Conservation (phyloP, 2,113 vertebrate species). For the Nymphicus hollandicus region DNA sequence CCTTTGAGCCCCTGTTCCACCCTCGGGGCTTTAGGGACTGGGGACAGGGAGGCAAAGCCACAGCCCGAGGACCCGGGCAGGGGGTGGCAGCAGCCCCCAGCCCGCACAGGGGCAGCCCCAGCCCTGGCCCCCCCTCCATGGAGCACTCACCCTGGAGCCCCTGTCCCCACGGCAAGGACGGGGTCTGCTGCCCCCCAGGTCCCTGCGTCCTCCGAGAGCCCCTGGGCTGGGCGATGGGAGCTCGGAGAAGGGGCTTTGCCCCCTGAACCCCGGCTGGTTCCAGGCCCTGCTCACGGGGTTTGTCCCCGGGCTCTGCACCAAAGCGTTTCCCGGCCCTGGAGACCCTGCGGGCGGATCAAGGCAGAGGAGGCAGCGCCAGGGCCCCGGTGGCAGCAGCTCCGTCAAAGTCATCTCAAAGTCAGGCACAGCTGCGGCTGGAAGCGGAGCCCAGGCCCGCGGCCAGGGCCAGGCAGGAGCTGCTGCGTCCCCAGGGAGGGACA, state of each 20-base stretch:
- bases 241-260: background rate
- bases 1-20: background rate
- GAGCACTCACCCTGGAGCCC: background rate
- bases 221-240: rapidly evolving
- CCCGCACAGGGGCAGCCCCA: background rate
- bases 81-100: background rate
- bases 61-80: background rate
- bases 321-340: background rate
- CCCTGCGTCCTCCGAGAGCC: too few relatives aligned
- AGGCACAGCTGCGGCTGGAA: background rate
- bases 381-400: too few relatives aligned
- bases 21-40: background rate
- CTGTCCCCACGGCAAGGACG: rapidly evolving
- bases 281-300: rapidly evolving
- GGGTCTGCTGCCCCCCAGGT: background rate
- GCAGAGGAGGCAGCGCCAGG: background rate
- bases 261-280: background rate
- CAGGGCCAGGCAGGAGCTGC: background rate
- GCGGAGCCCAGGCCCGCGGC: background rate
- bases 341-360: background rate
- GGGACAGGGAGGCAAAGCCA: background rate
- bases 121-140: rapidly evolving
- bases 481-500: background rate
- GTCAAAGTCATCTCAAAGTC: slow-evolving; percentile 46
- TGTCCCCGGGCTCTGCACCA: background rate